Conservation (phyloP, 1,140 invertebrate species). For the Grapholita molesta region DNA sequence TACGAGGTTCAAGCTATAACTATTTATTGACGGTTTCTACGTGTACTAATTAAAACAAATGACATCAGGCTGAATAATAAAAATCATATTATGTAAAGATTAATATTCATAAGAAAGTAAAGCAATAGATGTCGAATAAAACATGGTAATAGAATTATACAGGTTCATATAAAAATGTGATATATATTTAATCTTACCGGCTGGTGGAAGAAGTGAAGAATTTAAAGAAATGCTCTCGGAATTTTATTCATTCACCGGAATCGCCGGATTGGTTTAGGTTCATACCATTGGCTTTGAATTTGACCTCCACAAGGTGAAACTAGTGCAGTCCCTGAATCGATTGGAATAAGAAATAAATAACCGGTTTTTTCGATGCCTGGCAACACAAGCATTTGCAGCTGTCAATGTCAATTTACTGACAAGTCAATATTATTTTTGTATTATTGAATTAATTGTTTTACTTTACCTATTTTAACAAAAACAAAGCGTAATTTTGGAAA, state of each 20-base stretch:
- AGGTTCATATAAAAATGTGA: too few relatives aligned
- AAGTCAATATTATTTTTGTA: background rate
- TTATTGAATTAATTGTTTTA: too few relatives aligned
- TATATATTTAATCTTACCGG: background rate
- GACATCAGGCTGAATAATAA: background rate
- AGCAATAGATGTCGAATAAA: background rate
- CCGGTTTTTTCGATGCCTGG: background rate
- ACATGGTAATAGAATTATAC: background rate
- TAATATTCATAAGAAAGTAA: background rate
- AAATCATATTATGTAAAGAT: background rate
- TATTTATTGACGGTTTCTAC: background rate
- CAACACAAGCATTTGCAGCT: conserved; percentile 10
- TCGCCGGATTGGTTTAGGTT: conserved; percentile 22
- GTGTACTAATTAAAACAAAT: background rate
- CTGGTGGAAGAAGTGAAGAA: background rate
- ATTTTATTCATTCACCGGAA: conserved; percentile 24
- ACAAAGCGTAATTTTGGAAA: too few relatives aligned
- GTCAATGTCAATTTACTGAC: conserved; percentile 29
- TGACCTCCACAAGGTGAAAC: conserved; percentile 72
- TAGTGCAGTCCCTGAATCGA: conserved; percentile 36
- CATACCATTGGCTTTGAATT: conserved; percentile 40
- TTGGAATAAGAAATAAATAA: background rate
- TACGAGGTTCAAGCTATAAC: background rate
- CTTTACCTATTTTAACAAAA: too few relatives aligned
- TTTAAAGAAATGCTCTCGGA: background rate